Evolutionary conservation across 2,113 vertebrate species (phyloP).

Genomic region (Phycodurus eques): DNA sequence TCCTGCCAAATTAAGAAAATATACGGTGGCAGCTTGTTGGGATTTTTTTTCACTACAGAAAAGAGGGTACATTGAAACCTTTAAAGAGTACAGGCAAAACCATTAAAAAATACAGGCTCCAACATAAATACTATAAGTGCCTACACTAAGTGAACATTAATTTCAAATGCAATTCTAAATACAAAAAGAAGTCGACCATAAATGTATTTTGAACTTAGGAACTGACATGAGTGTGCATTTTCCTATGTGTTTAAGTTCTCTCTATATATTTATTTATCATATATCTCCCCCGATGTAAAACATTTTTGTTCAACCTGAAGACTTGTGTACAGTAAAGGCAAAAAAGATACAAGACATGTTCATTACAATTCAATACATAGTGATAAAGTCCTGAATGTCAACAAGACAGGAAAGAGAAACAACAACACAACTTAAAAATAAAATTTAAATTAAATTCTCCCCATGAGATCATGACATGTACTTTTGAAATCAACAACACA

Average conservation of each 20-base stretch:
- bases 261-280: conserved; percentile 85
- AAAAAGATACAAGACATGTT: conserved; percentile 81
- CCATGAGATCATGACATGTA: conserved; percentile 82
- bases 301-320: conserved; percentile 91
- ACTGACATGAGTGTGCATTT: conserved; percentile 96
- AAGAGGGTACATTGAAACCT: conserved; percentile 94
- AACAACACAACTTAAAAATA: conserved; percentile 45
- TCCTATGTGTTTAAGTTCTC: conserved; percentile 92
- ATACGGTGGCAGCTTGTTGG: conserved; percentile 97
- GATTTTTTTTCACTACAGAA: conserved; percentile 90
- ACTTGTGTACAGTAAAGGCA: conserved; percentile 89
- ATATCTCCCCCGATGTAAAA: conserved; percentile 92
- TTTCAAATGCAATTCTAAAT: conserved; percentile 99
- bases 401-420: conserved; percentile 76
- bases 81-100: conserved; percentile 95
- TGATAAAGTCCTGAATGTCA: conserved; percentile 87
- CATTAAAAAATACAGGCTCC: conserved; percentile 98
- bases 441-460: conserved; percentile 88
- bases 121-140: conserved; percentile 99
- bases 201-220: conserved; percentile 97
- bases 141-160: conserved; percentile 99
- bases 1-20: conserved; percentile 99
- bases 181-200: conserved; percentile 94
- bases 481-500: conserved; percentile 53
- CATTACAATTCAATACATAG: conserved; percentile 71